Evolutionary conservation across 2,113 vertebrate species (phyloP).

Genomic region (Marmota flaviventris): DNA sequence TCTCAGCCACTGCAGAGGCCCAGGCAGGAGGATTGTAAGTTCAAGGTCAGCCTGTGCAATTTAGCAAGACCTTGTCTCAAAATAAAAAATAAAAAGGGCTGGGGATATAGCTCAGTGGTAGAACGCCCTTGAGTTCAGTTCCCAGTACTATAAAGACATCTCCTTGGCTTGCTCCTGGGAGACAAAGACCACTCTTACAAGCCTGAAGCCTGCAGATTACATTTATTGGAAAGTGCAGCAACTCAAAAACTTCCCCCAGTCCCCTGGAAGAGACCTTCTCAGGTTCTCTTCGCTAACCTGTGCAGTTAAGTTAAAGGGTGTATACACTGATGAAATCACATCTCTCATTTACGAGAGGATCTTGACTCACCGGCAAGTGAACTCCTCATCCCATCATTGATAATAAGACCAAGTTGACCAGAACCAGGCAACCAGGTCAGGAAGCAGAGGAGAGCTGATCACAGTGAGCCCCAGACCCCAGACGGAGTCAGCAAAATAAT

Average conservation of each 20-base stretch:
- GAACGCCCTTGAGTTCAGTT: no score
- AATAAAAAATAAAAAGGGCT: no score
- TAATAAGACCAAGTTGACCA: background rate
- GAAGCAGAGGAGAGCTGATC: background rate
- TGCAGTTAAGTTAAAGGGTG: no score
- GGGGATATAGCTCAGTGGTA: no score
- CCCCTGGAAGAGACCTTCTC: background rate
- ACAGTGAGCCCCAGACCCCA: no score
- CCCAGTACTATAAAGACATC: no score
- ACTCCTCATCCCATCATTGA: background rate
- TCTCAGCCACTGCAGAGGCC: no score
- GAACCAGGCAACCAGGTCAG: background rate
- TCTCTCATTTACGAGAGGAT: no score
- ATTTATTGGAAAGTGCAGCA: background rate
- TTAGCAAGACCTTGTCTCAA: no score
- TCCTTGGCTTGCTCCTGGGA: background rate
- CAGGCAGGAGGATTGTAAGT: no score
- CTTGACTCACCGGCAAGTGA: background rate
- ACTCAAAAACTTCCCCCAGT: background rate
- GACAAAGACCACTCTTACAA: background rate
- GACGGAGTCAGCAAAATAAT: background rate
- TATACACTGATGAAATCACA: background rate
- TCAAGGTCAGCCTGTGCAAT: no score
- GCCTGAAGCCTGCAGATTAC: background rate
- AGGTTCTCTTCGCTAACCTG: no score